A percentile compares a stretch with the other conserved stretches of the same genome.
Evolutionary conservation across 2,113 vertebrate species (phyloP).

Genomic region (Recurvirostra avosetta): DNA sequence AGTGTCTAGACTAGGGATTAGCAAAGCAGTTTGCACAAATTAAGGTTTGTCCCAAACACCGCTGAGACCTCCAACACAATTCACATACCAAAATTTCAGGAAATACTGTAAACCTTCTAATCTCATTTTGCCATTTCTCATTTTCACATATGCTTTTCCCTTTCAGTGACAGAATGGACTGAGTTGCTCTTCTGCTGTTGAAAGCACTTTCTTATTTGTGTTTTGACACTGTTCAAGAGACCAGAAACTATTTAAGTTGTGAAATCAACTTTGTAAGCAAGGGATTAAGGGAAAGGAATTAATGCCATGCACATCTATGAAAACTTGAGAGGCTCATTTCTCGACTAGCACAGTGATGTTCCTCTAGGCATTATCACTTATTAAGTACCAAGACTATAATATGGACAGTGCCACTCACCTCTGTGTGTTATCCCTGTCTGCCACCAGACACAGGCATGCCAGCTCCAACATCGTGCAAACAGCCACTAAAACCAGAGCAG

Average conservation of each 20-base stretch:
- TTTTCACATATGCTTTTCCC: neutral
- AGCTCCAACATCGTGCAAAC: accelerated
- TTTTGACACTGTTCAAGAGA: neutral
- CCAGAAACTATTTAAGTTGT: neutral
- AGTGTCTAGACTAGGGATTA: conserved; percentile 34
- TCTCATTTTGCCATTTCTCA: neutral
- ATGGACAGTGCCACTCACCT: neutral
- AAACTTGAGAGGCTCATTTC: neutral
- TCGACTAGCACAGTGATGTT: neutral
- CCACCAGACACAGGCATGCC: neutral
- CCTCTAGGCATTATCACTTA: neutral
- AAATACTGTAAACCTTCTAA: neutral
- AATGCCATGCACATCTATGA: neutral
- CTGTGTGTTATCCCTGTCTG: neutral
- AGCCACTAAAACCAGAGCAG: neutral
- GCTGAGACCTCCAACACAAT: neutral
- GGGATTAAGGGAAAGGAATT: neutral
- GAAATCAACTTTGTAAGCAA: neutral
- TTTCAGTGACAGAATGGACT: neutral
- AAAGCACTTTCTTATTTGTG: neutral
- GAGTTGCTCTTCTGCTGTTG: neutral
- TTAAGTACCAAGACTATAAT: neutral
- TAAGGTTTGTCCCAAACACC: neutral
- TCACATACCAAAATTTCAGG: neutral
- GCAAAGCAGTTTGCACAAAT: neutral